A percentile compares a stretch with the other conserved stretches of the same genome.
These are phyloP conservation scores for Epinephelus malabaricus DNA, from an alignment of 2,797 vertebrate species.

Conservation along the genomic window DNA sequence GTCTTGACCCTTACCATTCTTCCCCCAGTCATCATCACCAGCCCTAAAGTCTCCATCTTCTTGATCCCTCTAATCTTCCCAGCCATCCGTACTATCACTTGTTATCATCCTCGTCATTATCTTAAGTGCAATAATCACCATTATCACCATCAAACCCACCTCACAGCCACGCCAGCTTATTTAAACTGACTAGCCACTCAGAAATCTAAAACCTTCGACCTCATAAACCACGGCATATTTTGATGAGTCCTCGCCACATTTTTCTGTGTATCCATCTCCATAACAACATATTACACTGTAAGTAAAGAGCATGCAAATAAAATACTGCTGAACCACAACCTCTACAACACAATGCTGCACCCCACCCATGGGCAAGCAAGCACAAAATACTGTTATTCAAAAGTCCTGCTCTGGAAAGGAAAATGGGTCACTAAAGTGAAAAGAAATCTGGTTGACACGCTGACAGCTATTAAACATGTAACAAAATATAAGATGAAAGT, in stretches of 20 bases:
- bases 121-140: conserved; percentile 26
- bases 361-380: conserved; percentile 61
- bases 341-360: conserved; percentile 39
- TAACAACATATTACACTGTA: conserved; percentile 48
- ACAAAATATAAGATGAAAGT: conserved; percentile 2
- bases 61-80: conserved; percentile 12
- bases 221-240: conserved; percentile 27
- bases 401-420: conserved; percentile 21
- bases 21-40: neutral
- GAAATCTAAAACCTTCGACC: conserved; percentile 31
- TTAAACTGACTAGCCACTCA: conserved; percentile 19
- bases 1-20: neutral
- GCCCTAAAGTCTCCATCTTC: neutral
- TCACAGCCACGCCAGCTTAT: conserved; percentile 5
- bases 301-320: conserved; percentile 51
- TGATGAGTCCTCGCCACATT: neutral
- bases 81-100: neutral
- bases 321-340: conserved; percentile 63
- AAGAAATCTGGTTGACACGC: conserved; percentile 24
- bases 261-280: conserved; percentile 45
- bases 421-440: conserved; percentile 47
- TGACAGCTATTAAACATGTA: conserved; percentile 23
- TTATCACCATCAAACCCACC: conserved; percentile 18
- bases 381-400: conserved; percentile 53
- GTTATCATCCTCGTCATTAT: conserved; percentile 27